A percentile compares a stretch with the other conserved stretches of the same genome.
phyloP scores from a whole-genome alignment of 64 coral and sea anemone species.

The Pocillopora damicornis region DNA sequence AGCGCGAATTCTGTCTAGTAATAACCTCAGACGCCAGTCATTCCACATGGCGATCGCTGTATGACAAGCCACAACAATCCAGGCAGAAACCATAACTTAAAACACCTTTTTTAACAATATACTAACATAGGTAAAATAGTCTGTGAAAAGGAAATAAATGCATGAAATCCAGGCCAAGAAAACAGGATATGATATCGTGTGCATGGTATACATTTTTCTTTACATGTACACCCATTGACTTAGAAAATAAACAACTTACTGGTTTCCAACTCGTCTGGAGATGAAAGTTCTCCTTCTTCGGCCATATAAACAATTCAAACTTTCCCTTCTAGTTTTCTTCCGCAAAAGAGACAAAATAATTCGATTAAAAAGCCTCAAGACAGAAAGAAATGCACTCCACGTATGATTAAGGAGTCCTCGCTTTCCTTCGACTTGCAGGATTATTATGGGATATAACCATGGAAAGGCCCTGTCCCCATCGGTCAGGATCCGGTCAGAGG shows the following conservation, averaged over 20 bases:
- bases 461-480: too few species aligned
- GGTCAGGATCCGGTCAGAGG: background rate
- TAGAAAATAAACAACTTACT: slow-evolving; percentile 63
- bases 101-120: too few species aligned
- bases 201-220: background rate
- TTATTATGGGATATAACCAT: too few species aligned
- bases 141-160: background rate
- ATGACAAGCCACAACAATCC: too few species aligned
- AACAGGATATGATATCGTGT: background rate
- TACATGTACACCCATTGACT: background rate
- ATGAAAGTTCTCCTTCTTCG: slow-evolving; percentile 97
- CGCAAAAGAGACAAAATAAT: background rate
- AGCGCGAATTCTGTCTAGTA: too few species aligned
- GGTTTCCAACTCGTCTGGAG: slow-evolving; percentile 91
- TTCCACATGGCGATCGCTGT: too few species aligned
- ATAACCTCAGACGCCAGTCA: too few species aligned
- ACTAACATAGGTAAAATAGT: background rate
- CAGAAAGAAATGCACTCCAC: background rate
- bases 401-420: too few species aligned
- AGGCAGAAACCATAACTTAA: too few species aligned
- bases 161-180: background rate
- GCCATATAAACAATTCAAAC: slow-evolving; percentile 34
- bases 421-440: background rate
- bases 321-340: background rate
- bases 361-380: background rate